phyloP scores from a whole-genome alignment of 2,113 vertebrate genomes.

The Hippocampus guttulatus region DNA sequence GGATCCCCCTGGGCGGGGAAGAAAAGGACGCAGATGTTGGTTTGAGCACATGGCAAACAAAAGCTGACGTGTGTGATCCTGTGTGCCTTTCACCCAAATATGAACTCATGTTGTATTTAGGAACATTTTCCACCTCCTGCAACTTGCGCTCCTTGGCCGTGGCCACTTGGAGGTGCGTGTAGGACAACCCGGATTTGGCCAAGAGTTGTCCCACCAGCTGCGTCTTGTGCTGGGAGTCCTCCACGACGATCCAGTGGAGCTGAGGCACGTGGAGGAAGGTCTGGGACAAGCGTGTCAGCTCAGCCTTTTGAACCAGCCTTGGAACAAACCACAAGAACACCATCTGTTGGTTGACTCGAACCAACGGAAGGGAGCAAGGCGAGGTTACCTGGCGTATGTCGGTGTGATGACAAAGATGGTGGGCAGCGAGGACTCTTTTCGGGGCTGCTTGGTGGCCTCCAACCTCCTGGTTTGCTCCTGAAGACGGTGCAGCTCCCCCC shows the following conservation, averaged over 20 bases:
- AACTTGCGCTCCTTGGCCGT: conserved; percentile 74
- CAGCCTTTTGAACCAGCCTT: conserved; percentile 79
- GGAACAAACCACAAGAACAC: neutral
- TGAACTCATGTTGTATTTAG: too few species aligned
- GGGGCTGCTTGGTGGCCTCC: conserved; percentile 57
- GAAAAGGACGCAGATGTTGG: neutral
- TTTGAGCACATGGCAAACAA: neutral
- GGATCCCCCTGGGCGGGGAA: conserved; percentile 65
- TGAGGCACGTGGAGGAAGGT: conserved; percentile 75
- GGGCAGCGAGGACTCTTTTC: conserved; percentile 58
- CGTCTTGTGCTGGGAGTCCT: conserved; percentile 71
- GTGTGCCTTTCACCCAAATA: too few species aligned
- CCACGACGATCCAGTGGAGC: conserved; percentile 80
- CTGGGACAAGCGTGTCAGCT: conserved; percentile 76
- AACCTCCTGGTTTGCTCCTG: conserved; percentile 66
- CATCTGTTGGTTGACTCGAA: neutral
- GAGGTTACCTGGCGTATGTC: conserved; percentile 80
- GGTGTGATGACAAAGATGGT: conserved; percentile 85
- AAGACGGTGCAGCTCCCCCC: conserved; percentile 73
- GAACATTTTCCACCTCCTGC: conserved; percentile 56
- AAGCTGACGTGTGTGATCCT: neutral
- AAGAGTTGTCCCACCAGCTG: conserved; percentile 68
- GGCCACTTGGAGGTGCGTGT: conserved; percentile 72
- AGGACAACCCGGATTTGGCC: conserved; percentile 65
- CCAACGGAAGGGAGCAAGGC: too few species aligned